Base-by-base conservation (phyloP, 2,797 vertebrate species). In the Amniataba percoides region DNA sequence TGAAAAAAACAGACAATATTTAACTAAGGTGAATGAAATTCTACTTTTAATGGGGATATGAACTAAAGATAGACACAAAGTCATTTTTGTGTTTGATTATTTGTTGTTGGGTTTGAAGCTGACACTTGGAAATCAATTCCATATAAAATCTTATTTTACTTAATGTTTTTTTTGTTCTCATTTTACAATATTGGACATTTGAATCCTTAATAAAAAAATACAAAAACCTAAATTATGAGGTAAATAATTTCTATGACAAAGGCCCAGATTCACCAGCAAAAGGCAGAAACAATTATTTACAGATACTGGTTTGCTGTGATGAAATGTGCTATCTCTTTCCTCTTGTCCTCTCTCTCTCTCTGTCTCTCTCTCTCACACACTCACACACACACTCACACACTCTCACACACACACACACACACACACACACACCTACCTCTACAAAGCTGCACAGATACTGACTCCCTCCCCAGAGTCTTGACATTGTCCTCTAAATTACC, bases 401-500 rank as follows among this genome's bases (percentile, higher is more conserved):
- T n/a, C n/a, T n/a, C n/a, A n/a, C 66, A 48, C 73, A 52, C 73
- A 40, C 36, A 48, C 36, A 36, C 55, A 60, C 61, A 65, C 64
- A 18, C 48, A 34, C 42, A 45, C 52, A 43, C 71, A 63, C 55
- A 36, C 58, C 57, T 49, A 45, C 36, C 1, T 48, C 19, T 45
- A 76, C 86, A 87, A 69, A 83, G 67, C 84, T 39, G 18, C 76
- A 63, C 78, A 77, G 67, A 86, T 77, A 89, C 69, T 19, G 49
- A 69, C 71, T 88, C 82, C 73, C 77, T 92, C 89, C 77, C 91
- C 39, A 49, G 72, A 87, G 84, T 87, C 85, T 83, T 92, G 86
- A 92, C 90, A 91, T 96, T 95, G 93, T 97, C 93, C 94, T 95
- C 85, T 92, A 94, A 95, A 95, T 95, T 92, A 95, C 92, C 90